These are phyloP conservation scores for Heliopora coerulea DNA, from an alignment of 92 coral and sea anemone genomes.

Conservation along the genomic window DNA sequence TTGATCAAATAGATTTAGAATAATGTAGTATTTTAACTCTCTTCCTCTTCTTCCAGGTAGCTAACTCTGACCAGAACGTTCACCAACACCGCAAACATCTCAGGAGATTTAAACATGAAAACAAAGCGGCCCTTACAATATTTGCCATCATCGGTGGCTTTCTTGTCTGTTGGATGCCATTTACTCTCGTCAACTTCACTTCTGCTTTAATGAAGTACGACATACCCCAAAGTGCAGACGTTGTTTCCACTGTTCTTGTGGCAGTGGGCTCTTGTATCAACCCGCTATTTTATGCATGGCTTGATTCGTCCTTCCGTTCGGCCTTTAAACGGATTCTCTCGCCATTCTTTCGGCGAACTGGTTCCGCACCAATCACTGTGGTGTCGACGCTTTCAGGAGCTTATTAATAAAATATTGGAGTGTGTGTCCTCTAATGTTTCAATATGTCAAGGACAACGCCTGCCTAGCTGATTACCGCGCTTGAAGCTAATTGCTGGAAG, in stretches of 20 bases:
- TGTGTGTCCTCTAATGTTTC: too few relatives aligned
- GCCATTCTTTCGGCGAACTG: not conserved
- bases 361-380: not conserved
- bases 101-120: conserved; percentile 10
- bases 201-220: conserved; percentile 9
- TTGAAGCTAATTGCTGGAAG: too few relatives aligned
- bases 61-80: not conserved
- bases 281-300: conserved; percentile 34
- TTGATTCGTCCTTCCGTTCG: conserved; percentile 24
- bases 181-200: conserved; percentile 11
- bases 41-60: not conserved
- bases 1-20: too few relatives aligned
- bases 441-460: too few relatives aligned
- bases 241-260: conserved; percentile 21
- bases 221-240: conserved; percentile 11
- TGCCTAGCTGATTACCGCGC: too few relatives aligned
- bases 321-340: conserved; percentile 18
- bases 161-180: conserved; percentile 33
- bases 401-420: too few relatives aligned
- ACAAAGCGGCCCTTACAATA: conserved; percentile 37
- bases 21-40: too few relatives aligned
- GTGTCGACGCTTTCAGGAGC: too few relatives aligned
- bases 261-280: conserved; percentile 12
- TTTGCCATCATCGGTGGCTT: conserved; percentile 25
- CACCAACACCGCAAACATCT: not conserved